Percentiles rank a stretch among this genome's conserved stretches.
phyloP scores from a whole-genome alignment of 2,888 invertebrate species.

The Boloria euphrosyne region DNA sequence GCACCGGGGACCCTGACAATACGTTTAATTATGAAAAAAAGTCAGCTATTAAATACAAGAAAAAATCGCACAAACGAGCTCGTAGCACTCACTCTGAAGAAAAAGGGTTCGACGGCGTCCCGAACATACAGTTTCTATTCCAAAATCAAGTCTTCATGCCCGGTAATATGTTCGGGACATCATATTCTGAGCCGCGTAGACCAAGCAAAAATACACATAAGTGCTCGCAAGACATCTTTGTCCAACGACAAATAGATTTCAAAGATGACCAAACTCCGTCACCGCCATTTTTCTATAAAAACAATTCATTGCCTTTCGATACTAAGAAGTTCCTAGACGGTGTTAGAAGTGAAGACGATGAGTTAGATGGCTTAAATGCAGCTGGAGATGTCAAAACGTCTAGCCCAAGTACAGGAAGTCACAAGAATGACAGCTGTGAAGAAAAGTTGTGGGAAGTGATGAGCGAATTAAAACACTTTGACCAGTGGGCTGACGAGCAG shows the following conservation, averaged over 20 bases:
- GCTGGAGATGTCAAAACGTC: constrained; percentile 50
- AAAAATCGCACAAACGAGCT: constrained; percentile 57
- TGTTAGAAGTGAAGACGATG: constrained; percentile 52
- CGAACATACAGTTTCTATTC: constrained; percentile 76
- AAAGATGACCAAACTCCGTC: constrained; percentile 51
- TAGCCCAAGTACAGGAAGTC: constrained; percentile 54
- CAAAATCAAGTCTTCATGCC: constrained; percentile 80
- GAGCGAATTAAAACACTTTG: constrained; percentile 69
- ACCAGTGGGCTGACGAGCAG: constrained; percentile 75
- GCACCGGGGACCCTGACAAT: constrained; percentile 63
- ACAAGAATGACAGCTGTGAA: constrained; percentile 54
- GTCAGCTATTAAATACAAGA: constrained; percentile 68
- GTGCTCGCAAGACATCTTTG: constrained; percentile 57
- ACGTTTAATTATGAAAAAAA: constrained; percentile 76
- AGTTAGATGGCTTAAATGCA: constrained; percentile 55
- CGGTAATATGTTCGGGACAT: constrained; percentile 58
- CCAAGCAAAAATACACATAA: constrained; percentile 45
- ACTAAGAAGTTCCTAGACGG: constrained; percentile 58
- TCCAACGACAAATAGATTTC: constrained; percentile 65
- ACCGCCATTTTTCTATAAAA: constrained; percentile 65
- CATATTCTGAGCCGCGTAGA: constrained; percentile 59
- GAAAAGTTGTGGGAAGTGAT: constrained; percentile 72
- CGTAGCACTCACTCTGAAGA: constrained; percentile 59
- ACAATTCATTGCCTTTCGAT: constrained; percentile 65
- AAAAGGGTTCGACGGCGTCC: constrained; percentile 54